Conservation (phyloP, 30 jellyfish, hydroid and myxozoan genomes). For the Chrysaora quinquecirrha region DNA sequence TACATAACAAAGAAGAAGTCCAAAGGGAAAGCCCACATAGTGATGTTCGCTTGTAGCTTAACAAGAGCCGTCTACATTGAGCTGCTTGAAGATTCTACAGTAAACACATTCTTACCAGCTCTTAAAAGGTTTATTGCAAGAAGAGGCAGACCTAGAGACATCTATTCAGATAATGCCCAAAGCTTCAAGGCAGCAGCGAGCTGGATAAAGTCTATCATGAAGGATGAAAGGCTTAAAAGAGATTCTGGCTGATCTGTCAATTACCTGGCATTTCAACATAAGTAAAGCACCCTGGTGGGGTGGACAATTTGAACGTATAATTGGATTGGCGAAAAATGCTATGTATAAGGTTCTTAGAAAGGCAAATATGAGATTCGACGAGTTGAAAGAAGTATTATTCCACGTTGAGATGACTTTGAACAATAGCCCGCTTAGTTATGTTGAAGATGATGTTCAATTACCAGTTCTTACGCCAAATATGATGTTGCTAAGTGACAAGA, state of each 20-base stretch:
- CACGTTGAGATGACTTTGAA: conserved; percentile 47
- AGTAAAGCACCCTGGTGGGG: conserved; percentile 81
- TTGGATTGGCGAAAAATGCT: conserved; percentile 47
- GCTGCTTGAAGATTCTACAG: conserved; percentile 29
- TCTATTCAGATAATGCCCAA: conserved; percentile 60
- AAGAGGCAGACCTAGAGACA: conserved; percentile 59
- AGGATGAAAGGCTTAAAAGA: conserved; percentile 30
- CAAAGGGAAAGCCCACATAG: conserved; percentile 56
- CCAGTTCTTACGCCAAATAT: conserved; percentile 56
- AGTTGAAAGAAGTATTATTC: conserved; percentile 41
- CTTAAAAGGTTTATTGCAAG: conserved; percentile 58
- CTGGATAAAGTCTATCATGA: conserved; percentile 54
- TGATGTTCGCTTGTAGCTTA: conserved; percentile 55
- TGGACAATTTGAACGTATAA: conserved; percentile 59
- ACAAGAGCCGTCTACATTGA: conserved; percentile 63
- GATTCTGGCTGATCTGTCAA: no score
- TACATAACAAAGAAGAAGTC: conserved; percentile 16
- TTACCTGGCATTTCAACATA: conserved; percentile 62
- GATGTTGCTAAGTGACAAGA: conserved; percentile 27
- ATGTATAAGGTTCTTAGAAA: conserved; percentile 50
- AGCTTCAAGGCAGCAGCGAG: conserved; percentile 45
- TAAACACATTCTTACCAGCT: neutral
- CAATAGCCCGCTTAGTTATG: conserved; percentile 51
- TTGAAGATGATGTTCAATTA: conserved; percentile 53
- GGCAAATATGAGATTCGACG: conserved; percentile 21